Conservation (phyloP, 1,140 invertebrate species). For the Zaprionus kolodkinae region DNA sequence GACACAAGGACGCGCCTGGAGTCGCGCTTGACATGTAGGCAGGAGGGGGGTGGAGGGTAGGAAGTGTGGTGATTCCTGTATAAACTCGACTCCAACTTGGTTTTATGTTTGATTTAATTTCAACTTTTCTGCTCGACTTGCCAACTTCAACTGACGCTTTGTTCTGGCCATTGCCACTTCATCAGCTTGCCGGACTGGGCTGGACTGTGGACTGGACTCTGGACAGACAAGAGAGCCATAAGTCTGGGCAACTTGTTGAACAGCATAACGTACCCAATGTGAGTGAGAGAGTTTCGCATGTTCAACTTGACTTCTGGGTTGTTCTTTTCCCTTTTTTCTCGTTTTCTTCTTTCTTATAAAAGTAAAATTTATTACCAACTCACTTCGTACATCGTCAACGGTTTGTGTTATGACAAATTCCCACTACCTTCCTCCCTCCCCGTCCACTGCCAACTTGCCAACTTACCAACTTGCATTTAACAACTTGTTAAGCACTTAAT, state of each 20-base stretch:
- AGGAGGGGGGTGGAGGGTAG: not conserved
- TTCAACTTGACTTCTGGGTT: constrained; percentile 68
- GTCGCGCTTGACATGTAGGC: not conserved
- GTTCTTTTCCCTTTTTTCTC: constrained; percentile 45
- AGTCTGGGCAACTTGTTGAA: constrained; percentile 65
- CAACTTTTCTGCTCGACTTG: constrained; percentile 70
- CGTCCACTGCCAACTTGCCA: not conserved
- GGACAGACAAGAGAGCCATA: not conserved
- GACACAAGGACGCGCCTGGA: constrained; percentile 13
- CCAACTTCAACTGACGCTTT: constrained; percentile 73
- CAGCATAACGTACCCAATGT: constrained; percentile 42
- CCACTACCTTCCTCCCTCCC: not conserved
- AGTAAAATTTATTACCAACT: constrained; percentile 77
- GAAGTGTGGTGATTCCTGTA: not conserved
- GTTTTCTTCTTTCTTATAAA: constrained; percentile 60
- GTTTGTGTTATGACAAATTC: constrained; percentile 68
- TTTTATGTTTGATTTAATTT: constrained; percentile 83
- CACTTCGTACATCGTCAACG: constrained; percentile 72
- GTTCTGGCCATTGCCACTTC: constrained; percentile 69
- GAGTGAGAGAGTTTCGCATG: constrained; percentile 47
- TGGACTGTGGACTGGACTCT: not conserved
- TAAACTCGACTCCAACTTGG: constrained; percentile 44
- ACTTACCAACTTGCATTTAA: constrained; percentile 50
- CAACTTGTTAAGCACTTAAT: constrained; percentile 79
- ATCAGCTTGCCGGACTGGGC: constrained; percentile 61